Percentiles rank a stretch among this genome's conserved stretches.
Evolutionary conservation across 2,888 invertebrate species (phyloP).

Genomic region (Vanessa cardui): DNA sequence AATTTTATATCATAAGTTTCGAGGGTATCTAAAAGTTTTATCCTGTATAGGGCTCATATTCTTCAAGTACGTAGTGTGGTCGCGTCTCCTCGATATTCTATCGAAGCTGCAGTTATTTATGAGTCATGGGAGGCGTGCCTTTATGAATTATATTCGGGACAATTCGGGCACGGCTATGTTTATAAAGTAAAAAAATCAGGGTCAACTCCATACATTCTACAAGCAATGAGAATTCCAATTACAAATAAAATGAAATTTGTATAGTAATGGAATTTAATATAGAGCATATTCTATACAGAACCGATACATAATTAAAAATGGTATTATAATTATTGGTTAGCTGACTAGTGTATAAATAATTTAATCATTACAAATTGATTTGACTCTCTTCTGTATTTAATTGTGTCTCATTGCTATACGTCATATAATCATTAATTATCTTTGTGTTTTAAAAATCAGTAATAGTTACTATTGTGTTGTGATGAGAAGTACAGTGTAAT

Average conservation of each 20-base stretch:
- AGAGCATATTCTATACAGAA: too few species aligned
- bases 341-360: too few species aligned
- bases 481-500: too few species aligned
- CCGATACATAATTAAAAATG: too few species aligned
- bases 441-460: too few species aligned
- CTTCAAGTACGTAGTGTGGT: slow-evolving; percentile 43
- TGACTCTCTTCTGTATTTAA: too few species aligned
- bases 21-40: neutral
- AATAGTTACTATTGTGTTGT: too few species aligned
- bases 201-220: neutral
- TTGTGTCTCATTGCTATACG: too few species aligned
- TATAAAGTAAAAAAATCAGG: slow-evolving; percentile 44
- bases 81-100: slow-evolving; percentile 61
- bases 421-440: too few species aligned
- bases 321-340: too few species aligned
- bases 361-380: too few species aligned
- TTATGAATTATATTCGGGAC: slow-evolving; percentile 54
- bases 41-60: slow-evolving; percentile 13
- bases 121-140: slow-evolving; percentile 45
- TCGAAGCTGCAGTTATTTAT: slow-evolving; percentile 56
- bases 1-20: slow-evolving; percentile 11
- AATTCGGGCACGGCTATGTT: slow-evolving; percentile 37
- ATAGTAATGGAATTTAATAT: neutral
- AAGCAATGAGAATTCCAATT: neutral
- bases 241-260: neutral